A percentile compares a stretch with the other conserved stretches of the same genome.
Conservation (phyloP, 1,140 invertebrate genomes). For the Linepithema humile region DNA sequence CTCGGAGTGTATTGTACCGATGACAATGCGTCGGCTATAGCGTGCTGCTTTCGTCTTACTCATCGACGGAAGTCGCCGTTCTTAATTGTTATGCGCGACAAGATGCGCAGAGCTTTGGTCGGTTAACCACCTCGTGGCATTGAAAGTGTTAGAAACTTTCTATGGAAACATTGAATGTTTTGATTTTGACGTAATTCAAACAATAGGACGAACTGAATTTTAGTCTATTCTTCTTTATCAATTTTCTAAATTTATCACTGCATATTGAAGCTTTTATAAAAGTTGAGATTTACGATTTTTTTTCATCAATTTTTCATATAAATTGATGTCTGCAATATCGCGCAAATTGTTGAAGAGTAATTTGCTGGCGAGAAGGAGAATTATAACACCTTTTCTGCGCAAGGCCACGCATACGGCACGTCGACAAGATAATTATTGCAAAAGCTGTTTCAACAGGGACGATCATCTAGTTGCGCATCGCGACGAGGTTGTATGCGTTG, state of each 20-base stretch:
- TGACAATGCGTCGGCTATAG: not conserved
- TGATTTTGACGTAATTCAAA: not conserved
- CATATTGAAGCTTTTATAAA: not conserved
- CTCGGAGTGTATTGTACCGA: not conserved
- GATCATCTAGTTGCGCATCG: constrained; percentile 26
- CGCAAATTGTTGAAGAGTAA: not conserved
- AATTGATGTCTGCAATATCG: not conserved
- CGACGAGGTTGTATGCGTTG: constrained; percentile 24
- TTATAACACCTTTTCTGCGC: constrained; percentile 6
- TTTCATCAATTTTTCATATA: not conserved
- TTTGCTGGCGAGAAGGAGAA: constrained; percentile 19
- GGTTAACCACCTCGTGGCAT: constrained; percentile 12
- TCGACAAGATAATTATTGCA: constrained; percentile 48
- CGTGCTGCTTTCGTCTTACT: constrained; percentile 19
- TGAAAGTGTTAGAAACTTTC: constrained; percentile 5
- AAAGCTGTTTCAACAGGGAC: constrained; percentile 33
- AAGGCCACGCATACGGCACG: constrained; percentile 6
- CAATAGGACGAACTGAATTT: not conserved
- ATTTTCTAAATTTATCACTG: not conserved
- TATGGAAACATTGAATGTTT: not conserved
- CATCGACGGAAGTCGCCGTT: constrained; percentile 32
- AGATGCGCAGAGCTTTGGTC: constrained; percentile 22
- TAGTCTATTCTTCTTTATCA: not conserved
- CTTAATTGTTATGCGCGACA: constrained; percentile 24
- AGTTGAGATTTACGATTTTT: not conserved